Conservation (phyloP, 2,797 vertebrate species). For the Chromobotia macracanthus region DNA sequence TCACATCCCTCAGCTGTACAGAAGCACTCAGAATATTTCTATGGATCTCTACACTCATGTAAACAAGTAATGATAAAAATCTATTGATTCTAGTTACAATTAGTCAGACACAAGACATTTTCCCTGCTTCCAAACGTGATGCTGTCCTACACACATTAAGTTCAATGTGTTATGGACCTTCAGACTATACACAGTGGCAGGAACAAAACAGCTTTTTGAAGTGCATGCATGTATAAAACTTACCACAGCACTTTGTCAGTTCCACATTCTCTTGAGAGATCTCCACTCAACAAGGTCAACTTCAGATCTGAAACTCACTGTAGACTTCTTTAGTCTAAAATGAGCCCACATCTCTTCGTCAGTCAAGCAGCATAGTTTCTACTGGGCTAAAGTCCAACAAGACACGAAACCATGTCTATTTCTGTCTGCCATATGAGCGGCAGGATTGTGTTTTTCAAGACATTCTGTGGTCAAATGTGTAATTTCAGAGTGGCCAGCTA, state of each 20-base stretch:
- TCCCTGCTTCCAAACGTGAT: not conserved
- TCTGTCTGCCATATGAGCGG: slow-evolving; percentile 82
- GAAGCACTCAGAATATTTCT: not conserved
- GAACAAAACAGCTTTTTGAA: not conserved
- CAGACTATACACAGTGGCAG: not conserved
- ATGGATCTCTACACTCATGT: no score
- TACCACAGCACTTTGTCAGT: not conserved
- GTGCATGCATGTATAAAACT: not conserved
- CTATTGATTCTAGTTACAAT: not conserved
- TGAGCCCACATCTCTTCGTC: slow-evolving; percentile 83
- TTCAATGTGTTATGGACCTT: not conserved
- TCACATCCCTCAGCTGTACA: slow-evolving; percentile 7
- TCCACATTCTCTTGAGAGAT: slow-evolving; percentile 31
- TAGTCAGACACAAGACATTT: no score
- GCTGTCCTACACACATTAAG: not conserved
- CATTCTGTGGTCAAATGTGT: slow-evolving; percentile 73
- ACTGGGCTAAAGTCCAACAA: slow-evolving; percentile 85
- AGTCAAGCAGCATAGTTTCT: slow-evolving; percentile 84
- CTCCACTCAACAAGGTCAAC: slow-evolving; percentile 52
- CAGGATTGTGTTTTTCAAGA: slow-evolving; percentile 58
- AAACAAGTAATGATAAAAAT: no score
- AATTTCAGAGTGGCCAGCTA: slow-evolving; percentile 78
- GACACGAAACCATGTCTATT: slow-evolving; percentile 90
- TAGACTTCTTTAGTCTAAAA: slow-evolving; percentile 69
- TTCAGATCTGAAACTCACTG: slow-evolving; percentile 66